Evolutionary conservation across 2,888 invertebrate genomes (phyloP).

Genomic region (Chalcis sispes): DNA sequence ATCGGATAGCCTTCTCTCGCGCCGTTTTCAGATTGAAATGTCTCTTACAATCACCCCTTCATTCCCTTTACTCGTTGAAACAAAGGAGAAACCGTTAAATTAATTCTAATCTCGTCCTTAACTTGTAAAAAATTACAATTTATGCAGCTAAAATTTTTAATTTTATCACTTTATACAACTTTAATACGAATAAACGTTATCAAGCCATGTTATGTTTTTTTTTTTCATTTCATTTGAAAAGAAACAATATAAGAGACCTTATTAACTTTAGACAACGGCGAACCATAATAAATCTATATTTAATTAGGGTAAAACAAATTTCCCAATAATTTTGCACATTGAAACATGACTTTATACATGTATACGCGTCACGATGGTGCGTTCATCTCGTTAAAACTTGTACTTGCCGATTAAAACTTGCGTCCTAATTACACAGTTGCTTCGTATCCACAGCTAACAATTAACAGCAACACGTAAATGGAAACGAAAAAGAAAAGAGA

Average conservation of each 20-base stretch:
- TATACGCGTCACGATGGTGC: neutral
- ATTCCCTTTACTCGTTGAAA: too few relatives aligned
- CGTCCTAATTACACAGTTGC: conserved; percentile 36
- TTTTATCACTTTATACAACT: too few relatives aligned
- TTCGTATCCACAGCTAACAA: neutral
- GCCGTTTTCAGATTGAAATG: conserved; percentile 26
- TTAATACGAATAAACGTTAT: too few relatives aligned
- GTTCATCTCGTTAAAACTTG: conserved; percentile 29
- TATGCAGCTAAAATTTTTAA: too few relatives aligned
- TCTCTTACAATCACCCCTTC: conserved; percentile 9
- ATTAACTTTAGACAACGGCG: too few relatives aligned
- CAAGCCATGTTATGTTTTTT: too few relatives aligned
- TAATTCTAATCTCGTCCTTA: conserved; percentile 26
- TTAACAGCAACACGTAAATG: conserved; percentile 12
- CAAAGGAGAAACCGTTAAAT: neutral
- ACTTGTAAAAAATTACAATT: conserved; percentile 11
- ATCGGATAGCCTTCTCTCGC: neutral
- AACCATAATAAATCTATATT: too few relatives aligned
- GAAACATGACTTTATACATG: neutral
- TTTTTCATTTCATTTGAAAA: too few relatives aligned
- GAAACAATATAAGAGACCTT: too few relatives aligned
- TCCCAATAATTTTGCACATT: neutral
- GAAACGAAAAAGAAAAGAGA: neutral
- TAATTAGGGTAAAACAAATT: too few relatives aligned
- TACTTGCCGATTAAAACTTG: conserved; percentile 33